Percentiles rank a stretch among this genome's conserved stretches.
phyloP scores from a whole-genome alignment of 2,113 vertebrate species.

The Larimichthys polyactis region DNA sequence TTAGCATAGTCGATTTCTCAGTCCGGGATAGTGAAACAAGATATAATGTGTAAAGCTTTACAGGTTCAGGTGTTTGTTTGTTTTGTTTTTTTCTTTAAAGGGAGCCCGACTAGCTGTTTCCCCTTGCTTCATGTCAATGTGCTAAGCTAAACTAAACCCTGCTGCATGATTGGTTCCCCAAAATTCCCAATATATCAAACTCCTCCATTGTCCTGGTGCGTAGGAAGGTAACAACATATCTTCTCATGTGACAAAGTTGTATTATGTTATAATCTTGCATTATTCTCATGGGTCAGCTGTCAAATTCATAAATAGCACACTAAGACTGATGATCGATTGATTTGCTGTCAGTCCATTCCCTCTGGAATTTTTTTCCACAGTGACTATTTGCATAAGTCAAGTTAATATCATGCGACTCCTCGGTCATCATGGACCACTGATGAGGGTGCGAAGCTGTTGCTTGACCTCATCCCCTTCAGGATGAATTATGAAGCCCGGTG shows the following conservation, averaged over 20 bases:
- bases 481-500: conserved; percentile 5
- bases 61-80: background rate
- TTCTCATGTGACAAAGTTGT: background rate
- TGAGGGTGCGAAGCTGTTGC: conserved; percentile 5
- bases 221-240: background rate
- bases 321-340: conserved; percentile 19
- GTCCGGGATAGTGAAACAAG: background rate
- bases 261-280: background rate
- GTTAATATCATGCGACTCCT: background rate
- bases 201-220: background rate
- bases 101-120: background rate
- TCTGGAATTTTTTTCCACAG: background rate
- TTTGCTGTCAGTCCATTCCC: background rate
- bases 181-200: background rate
- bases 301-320: background rate
- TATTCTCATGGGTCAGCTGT: conserved; percentile 1
- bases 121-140: background rate
- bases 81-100: background rate
- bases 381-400: background rate
- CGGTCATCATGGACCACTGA: background rate
- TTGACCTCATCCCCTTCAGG: conserved; percentile 15
- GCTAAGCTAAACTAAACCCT: background rate
- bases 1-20: background rate
- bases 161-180: background rate
- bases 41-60: background rate